phyloP scores from a whole-genome alignment of 2,113 vertebrate genomes.

The Gambusia affinis region DNA sequence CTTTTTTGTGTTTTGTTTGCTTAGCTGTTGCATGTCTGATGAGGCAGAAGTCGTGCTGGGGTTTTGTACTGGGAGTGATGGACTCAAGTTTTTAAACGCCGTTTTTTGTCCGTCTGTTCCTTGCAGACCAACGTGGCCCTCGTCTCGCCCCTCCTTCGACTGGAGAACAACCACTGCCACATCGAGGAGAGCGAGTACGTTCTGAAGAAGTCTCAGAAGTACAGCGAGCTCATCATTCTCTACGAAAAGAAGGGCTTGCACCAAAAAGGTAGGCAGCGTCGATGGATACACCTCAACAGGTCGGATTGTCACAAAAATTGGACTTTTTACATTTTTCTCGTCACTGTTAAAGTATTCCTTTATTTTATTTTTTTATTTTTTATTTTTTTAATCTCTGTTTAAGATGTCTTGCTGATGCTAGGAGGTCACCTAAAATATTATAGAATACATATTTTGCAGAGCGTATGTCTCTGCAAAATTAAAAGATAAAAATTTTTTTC shows the following conservation, averaged over 20 bases:
- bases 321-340: too few species aligned
- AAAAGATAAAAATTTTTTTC: neutral
- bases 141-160: conserved; percentile 92
- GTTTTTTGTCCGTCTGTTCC: neutral
- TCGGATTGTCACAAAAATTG: too few species aligned
- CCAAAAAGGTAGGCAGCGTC: conserved; percentile 87
- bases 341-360: too few species aligned
- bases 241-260: conserved; percentile 99
- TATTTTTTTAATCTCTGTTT: too few species aligned
- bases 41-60: neutral
- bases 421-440: neutral
- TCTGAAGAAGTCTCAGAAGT: conserved; percentile 97
- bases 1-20: neutral
- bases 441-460: too few species aligned
- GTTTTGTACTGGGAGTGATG: neutral
- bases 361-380: too few species aligned
- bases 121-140: conserved; percentile 93
- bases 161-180: conserved; percentile 99
- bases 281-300: too few species aligned
- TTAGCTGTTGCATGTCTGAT: conserved; percentile 8
- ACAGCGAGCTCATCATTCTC: conserved; percentile 97
- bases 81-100: neutral
- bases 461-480: too few species aligned
- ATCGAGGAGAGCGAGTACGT: conserved; percentile 98
- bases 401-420: too few species aligned